Conservation (phyloP, 2,888 invertebrate species). For the Tetragonisca angustula region DNA sequence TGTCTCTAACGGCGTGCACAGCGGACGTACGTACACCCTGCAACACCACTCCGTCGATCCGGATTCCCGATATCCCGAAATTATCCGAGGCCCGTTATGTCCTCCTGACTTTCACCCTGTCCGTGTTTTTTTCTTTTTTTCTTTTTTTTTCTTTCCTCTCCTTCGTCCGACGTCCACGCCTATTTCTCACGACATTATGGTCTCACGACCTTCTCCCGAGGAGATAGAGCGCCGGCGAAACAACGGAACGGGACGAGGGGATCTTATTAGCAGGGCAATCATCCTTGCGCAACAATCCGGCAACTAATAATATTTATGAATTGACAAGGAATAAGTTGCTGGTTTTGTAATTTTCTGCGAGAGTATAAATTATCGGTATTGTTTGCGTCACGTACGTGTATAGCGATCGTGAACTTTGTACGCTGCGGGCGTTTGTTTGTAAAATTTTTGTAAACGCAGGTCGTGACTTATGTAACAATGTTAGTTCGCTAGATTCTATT, state of each 20-base stretch:
- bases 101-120: slow-evolving; percentile 45
- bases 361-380: too few relatives aligned
- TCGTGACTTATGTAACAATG: too few relatives aligned
- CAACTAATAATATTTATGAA: background rate
- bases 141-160: slow-evolving; percentile 7
- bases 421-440: too few relatives aligned
- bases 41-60: slow-evolving; percentile 16
- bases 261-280: slow-evolving; percentile 55
- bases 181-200: slow-evolving; percentile 71
- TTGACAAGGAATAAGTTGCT: background rate
- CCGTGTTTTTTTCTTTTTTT: slow-evolving; percentile 11
- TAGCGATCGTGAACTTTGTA: too few relatives aligned
- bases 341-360: background rate
- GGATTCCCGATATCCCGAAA: slow-evolving; percentile 50
- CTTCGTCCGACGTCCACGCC: slow-evolving; percentile 53
- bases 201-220: slow-evolving; percentile 22
- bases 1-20: slow-evolving; percentile 33
- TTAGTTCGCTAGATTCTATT: too few relatives aligned
- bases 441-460: too few relatives aligned
- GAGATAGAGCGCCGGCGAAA: slow-evolving; percentile 33
- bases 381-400: too few relatives aligned
- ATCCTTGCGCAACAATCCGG: background rate
- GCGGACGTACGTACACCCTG: background rate
- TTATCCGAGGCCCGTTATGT: slow-evolving; percentile 39
- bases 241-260: slow-evolving; percentile 32